Percentiles rank a stretch among this genome's conserved stretches.
These are phyloP conservation scores for Mormoops blainvillei DNA, from an alignment of 2,113 vertebrate genomes.

Conservation along the genomic window DNA sequence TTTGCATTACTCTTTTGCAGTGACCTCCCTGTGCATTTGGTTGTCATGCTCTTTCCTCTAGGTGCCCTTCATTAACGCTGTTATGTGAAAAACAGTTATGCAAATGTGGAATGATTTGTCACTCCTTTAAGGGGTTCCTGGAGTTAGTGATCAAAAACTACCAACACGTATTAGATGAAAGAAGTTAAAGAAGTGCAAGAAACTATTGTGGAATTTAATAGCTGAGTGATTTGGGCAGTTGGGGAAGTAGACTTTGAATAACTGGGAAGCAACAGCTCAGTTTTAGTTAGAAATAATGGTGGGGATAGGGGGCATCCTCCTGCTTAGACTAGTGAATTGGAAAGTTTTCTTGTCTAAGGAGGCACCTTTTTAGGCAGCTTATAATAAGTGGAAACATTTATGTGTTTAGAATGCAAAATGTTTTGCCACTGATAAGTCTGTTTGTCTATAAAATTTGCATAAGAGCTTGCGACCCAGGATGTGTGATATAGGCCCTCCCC, in stretches of 20 bases:
- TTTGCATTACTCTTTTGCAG: background rate
- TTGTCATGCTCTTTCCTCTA: background rate
- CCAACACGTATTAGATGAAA: slow-evolving; percentile 15
- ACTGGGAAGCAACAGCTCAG: background rate
- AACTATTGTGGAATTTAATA: slow-evolving; percentile 38
- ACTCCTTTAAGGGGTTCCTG: slow-evolving; percentile 34
- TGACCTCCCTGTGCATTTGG: background rate
- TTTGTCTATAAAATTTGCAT: background rate
- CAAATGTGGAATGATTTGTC: slow-evolving; percentile 24
- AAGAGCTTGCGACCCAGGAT: slow-evolving; percentile 1
- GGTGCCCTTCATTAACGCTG: background rate
- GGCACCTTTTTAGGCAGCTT: background rate
- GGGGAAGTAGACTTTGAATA: background rate
- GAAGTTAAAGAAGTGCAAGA: background rate
- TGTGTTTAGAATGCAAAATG: slow-evolving; percentile 13
- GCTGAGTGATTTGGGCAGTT: background rate
- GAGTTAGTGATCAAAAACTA: slow-evolving; percentile 36
- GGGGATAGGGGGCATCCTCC: background rate
- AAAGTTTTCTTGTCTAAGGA: background rate
- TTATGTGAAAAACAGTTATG: slow-evolving; percentile 47
- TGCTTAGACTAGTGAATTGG: background rate
- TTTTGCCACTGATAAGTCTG: slow-evolving; percentile 1
- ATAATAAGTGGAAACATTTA: background rate
- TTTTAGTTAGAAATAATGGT: slow-evolving; percentile 9
- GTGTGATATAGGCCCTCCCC: background rate